A percentile compares a stretch with the other conserved stretches of the same genome.
These are phyloP conservation scores for Corythaixoides concolor DNA, from an alignment of 2,113 vertebrate species.

Conservation along the genomic window DNA sequence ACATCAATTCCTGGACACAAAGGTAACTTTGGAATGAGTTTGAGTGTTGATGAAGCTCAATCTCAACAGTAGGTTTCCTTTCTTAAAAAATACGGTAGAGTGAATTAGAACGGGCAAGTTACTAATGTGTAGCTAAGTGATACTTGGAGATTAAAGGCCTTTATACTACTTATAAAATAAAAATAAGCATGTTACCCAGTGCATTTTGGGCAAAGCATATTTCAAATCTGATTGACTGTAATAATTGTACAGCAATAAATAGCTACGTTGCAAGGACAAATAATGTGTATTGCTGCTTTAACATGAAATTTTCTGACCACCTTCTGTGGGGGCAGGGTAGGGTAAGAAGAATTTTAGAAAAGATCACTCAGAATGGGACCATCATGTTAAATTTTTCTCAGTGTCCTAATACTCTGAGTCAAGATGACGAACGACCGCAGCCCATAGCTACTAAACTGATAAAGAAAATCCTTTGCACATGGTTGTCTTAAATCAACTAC, in stretches of 20 bases:
- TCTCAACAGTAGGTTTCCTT: neutral
- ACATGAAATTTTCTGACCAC: neutral
- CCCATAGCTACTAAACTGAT: neutral
- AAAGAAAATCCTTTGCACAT: neutral
- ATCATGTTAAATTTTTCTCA: neutral
- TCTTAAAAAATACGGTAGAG: neutral
- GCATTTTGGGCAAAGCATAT: neutral
- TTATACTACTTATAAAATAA: neutral
- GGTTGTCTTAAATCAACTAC: neutral
- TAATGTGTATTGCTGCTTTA: neutral
- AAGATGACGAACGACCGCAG: neutral
- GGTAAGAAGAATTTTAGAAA: neutral
- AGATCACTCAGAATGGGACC: neutral
- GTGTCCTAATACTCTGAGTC: neutral
- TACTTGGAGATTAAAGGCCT: neutral
- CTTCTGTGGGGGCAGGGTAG: neutral
- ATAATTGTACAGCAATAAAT: neutral
- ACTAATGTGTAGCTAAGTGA: neutral
- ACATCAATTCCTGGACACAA: conserved; percentile 99
- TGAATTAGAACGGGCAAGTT: neutral
- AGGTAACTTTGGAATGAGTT: conserved; percentile 78
- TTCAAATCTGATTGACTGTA: neutral
- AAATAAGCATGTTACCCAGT: neutral
- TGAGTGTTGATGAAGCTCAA: neutral
- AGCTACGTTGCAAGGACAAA: neutral